These are phyloP conservation scores for Rhynchopsitta pachyrhyncha DNA, from an alignment of 2,113 vertebrate genomes.

Conservation along the genomic window DNA sequence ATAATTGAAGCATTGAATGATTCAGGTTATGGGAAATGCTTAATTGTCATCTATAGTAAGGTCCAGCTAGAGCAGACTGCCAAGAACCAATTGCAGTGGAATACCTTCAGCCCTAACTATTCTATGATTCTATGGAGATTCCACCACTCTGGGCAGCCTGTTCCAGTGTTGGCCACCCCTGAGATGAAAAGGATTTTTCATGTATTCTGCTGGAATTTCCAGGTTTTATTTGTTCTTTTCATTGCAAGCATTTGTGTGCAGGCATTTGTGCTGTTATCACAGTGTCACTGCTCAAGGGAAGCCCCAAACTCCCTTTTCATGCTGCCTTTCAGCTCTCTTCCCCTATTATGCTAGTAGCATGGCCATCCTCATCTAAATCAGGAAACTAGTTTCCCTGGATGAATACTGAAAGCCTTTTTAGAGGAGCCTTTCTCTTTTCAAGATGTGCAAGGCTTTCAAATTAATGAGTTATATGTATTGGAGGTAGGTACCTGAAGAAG, in stretches of 20 bases:
- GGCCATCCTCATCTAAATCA: not conserved
- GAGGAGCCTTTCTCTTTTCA: not conserved
- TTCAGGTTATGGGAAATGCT: not conserved
- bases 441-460: not conserved
- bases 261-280: too few relatives aligned
- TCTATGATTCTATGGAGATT: not conserved
- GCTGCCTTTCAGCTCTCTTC: not conserved
- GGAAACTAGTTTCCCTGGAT: not conserved
- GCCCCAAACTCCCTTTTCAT: too few relatives aligned
- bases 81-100: not conserved
- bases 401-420: not conserved
- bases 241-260: not conserved
- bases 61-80: not conserved
- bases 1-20: not conserved
- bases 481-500: not conserved
- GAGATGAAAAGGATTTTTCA: not conserved
- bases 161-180: not conserved
- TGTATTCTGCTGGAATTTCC: not conserved
- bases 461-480: not conserved
- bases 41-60: not conserved
- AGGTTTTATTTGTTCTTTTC: not conserved
- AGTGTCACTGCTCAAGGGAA: not conserved
- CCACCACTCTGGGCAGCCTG: not conserved
- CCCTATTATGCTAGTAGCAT: fast-evolving
- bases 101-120: not conserved